Percentiles rank a stretch among this genome's conserved stretches.
Evolutionary conservation across 2,113 vertebrate species (phyloP).

Genomic region (Symphodus melops): DNA sequence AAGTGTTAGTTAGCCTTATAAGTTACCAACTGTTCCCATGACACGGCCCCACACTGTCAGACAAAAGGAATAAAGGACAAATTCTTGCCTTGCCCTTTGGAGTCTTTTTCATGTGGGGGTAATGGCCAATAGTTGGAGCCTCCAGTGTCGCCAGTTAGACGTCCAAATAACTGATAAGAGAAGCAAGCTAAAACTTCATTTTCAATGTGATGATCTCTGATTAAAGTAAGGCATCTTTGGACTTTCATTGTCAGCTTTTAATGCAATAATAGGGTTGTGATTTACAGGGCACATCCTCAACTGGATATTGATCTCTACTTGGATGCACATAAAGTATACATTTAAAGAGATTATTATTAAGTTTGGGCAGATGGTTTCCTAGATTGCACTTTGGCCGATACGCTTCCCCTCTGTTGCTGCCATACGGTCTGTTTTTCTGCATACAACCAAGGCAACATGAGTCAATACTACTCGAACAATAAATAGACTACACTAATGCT

Average conservation of each 20-base stretch:
- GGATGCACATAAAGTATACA: not conserved
- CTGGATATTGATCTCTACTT: not conserved
- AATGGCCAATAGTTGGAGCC: not conserved
- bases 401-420: no score
- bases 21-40: slow-evolving; percentile 19
- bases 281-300: not conserved
- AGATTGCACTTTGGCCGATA: not conserved
- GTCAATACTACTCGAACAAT: not conserved
- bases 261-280: not conserved
- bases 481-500: not conserved
- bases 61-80: slow-evolving; percentile 9
- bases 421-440: not conserved
- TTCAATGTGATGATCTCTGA: not conserved
- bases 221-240: no score
- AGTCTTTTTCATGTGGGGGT: not conserved
- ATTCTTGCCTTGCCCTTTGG: slow-evolving; percentile 7
- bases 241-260: not conserved
- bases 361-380: not conserved
- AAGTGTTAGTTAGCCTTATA: not conserved
- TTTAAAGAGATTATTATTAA: not conserved
- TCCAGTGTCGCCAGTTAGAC: not conserved
- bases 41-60: not conserved
- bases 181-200: not conserved
- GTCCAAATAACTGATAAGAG: not conserved
- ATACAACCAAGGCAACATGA: not conserved